phyloP scores from a whole-genome alignment of 2,113 vertebrate species.

The Herpetotheres cachinnans region DNA sequence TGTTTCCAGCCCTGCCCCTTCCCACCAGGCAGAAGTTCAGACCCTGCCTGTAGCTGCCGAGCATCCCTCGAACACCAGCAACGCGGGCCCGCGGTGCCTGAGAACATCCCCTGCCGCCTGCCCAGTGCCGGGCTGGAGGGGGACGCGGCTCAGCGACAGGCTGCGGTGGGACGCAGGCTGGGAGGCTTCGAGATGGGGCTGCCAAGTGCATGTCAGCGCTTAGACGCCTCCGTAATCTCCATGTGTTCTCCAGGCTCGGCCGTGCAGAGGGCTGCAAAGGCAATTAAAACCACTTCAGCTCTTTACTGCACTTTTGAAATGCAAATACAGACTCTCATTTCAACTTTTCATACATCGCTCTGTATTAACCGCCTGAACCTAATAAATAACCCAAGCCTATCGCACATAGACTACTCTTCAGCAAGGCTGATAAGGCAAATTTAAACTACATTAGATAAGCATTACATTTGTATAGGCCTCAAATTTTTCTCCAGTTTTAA shows the following conservation, averaged over 20 bases:
- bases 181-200: neutral
- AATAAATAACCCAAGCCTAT: neutral
- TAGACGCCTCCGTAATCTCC: neutral
- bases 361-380: neutral
- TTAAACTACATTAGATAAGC: neutral
- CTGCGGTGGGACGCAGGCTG: neutral
- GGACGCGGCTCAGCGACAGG: accelerated
- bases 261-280: neutral
- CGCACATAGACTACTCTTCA: neutral
- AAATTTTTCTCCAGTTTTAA: neutral
- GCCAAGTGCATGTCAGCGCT: neutral
- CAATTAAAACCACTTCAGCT: neutral
- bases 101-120: neutral
- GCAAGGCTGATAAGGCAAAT: neutral
- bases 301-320: neutral
- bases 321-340: neutral
- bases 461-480: neutral
- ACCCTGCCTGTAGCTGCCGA: neutral
- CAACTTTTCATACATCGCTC: neutral
- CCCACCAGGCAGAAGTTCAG: neutral
- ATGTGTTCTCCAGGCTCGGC: neutral
- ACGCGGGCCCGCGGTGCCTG: accelerated
- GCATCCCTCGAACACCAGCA: neutral
- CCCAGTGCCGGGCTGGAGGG: neutral
- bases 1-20: neutral